Percentiles rank a stretch among this genome's conserved stretches.
Evolutionary conservation across 2,888 invertebrate genomes (phyloP).

Genomic region (Eristalinus aeneus): DNA sequence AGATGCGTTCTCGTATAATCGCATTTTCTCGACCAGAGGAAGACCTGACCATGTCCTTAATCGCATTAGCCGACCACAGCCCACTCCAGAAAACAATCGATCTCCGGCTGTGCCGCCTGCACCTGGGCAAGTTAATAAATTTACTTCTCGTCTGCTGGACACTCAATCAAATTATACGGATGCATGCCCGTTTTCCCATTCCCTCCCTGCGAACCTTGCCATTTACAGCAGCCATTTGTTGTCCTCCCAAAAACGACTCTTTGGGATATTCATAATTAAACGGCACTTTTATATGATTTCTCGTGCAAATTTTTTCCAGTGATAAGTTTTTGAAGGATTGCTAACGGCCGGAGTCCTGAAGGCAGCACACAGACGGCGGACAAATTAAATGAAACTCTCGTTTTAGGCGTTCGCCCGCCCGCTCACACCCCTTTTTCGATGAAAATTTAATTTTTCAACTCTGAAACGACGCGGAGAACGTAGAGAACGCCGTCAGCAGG

Average conservation of each 20-base stretch:
- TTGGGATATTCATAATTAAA: constrained; percentile 39
- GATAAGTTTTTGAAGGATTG: neutral
- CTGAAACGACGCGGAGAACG: neutral
- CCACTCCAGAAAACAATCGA: constrained; percentile 43
- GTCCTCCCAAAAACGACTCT: constrained; percentile 35
- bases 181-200: neutral
- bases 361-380: constrained; percentile 10
- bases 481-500: neutral
- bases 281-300: constrained; percentile 36
- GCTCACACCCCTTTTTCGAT: neutral
- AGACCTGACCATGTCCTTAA: constrained; percentile 22
- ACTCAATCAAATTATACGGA: constrained; percentile 63
- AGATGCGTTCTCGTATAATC: constrained; percentile 5
- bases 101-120: constrained; percentile 1
- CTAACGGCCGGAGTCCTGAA: neutral
- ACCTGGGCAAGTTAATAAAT: constrained; percentile 63
- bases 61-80: constrained; percentile 40
- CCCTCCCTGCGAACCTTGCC: neutral
- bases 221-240: constrained; percentile 14
- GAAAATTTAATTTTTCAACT: constrained; percentile 22
- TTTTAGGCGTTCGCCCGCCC: constrained; percentile 20
- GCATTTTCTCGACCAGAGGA: constrained; percentile 12
- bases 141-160: constrained; percentile 66
- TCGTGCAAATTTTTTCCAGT: constrained; percentile 6
- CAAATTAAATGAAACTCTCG: constrained; percentile 44